Percentiles rank a stretch among this genome's conserved stretches.
These are phyloP conservation scores for Neocrepidodera transversa DNA, from an alignment of 2,888 invertebrate species.

Conservation along the genomic window DNA sequence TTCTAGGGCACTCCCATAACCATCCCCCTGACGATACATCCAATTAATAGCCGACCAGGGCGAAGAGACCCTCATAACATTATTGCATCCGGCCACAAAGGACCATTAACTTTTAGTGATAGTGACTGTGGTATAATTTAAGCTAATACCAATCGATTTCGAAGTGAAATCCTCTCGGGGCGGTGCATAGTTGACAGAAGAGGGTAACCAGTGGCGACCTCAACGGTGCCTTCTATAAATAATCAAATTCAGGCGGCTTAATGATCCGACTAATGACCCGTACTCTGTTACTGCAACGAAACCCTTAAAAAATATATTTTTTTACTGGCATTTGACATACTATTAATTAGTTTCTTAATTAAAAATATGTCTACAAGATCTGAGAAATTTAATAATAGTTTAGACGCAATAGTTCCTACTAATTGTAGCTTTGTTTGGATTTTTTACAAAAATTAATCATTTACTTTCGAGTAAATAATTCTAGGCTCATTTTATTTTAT, in stretches of 20 bases:
- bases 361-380: no score
- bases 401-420: no score
- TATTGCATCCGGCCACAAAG: slow-evolving; percentile 51
- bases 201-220: slow-evolving; percentile 46
- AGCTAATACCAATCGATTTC: slow-evolving; percentile 49
- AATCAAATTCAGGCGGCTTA: slow-evolving; percentile 48
- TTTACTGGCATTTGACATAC: no score
- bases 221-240: slow-evolving; percentile 44
- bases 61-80: slow-evolving; percentile 48
- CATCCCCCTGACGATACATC: slow-evolving; percentile 38
- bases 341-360: no score
- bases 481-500: no score
- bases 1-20: slow-evolving; percentile 24
- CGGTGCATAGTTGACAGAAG: slow-evolving; percentile 44
- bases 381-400: no score
- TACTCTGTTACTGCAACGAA: no score
- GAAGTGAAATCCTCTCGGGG: slow-evolving; percentile 43
- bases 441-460: no score
- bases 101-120: slow-evolving; percentile 53
- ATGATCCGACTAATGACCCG: slow-evolving; percentile 49
- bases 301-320: no score
- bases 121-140: slow-evolving; percentile 48
- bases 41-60: slow-evolving; percentile 42
- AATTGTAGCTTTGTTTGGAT: no score
- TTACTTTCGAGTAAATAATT: no score